Evolutionary conservation across 2,113 vertebrate species (phyloP).

Genomic region (Sprattus sprattus): DNA sequence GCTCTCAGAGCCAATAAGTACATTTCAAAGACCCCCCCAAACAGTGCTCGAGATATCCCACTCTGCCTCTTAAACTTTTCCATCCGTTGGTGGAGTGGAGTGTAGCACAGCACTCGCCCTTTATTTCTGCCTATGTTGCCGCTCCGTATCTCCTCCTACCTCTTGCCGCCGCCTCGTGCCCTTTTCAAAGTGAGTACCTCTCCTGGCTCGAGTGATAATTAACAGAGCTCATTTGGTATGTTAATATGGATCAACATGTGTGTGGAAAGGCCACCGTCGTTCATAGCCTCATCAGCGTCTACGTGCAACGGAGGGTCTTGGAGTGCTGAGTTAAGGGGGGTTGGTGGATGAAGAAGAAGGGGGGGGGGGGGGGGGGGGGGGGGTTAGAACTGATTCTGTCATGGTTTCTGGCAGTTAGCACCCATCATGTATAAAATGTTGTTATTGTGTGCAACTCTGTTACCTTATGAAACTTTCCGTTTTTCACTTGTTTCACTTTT

Average conservation of each 20-base stretch:
- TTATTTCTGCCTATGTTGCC: slow-evolving; percentile 45
- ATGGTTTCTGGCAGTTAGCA: not conserved
- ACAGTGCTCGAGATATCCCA: not conserved
- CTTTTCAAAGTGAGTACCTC: slow-evolving; percentile 68
- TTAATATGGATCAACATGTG: slow-evolving; percentile 65
- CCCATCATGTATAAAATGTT: too few species aligned
- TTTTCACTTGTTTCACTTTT: too few species aligned
- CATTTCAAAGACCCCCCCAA: slow-evolving; percentile 1
- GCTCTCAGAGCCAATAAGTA: slow-evolving; percentile 9
- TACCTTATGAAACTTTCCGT: too few species aligned
- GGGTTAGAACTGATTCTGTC: not conserved
- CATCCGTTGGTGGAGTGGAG: not conserved
- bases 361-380: not conserved
- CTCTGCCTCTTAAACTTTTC: slow-evolving; percentile 50
- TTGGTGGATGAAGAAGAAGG: not conserved
- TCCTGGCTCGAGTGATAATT: slow-evolving; percentile 63
- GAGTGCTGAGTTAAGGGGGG: not conserved
- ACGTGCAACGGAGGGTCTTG: not conserved
- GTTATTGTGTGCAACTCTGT: too few species aligned
- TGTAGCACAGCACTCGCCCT: not conserved
- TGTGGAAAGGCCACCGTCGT: slow-evolving; percentile 62
- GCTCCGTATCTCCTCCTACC: slow-evolving; percentile 9
- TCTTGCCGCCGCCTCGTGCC: slow-evolving; percentile 42
- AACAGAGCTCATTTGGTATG: slow-evolving; percentile 69
- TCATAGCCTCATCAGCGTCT: slow-evolving; percentile 6